Evolutionary conservation across 2,888 invertebrate genomes (phyloP), one percentile per base, ranked within the genome.

Genomic region (Melanchra persicariae): DNA sequence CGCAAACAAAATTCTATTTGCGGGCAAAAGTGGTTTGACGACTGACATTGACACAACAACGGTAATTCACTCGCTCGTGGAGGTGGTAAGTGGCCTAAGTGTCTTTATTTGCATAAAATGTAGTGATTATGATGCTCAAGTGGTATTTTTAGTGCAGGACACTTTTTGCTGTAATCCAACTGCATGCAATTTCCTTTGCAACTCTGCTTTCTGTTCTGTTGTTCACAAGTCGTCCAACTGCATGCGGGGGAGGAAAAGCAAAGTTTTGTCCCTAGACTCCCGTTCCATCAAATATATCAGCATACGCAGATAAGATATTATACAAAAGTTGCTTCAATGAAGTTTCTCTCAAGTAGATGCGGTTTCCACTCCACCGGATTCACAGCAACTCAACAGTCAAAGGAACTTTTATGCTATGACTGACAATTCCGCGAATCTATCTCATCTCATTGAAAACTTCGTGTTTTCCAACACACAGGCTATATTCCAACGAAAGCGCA

Each of bases 261-360:
- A 74, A 74, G 54, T 74, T 66, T 43, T 19, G 8, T 59, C 40
- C 51, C 45, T n/a, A 34, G 52, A 59, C 45, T 47, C 5, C 19
- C 22, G 22, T 61, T n/a, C 15, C 26, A 12, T 49, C 45, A 60
- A 77, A 34, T 49, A 76, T 58, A 69, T 77, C 45, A 59, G 40
- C 51, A 68, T 59, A 59, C 37, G 34, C 10, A 75, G 34, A 77
- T 77, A 34, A 24, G 30, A 55, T 65, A 74, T 49, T 34, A 60
- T 59, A 30, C 54, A 74, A n/a, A 74, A 75, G 24, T 49, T 40
- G 15, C 69, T 54, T 47, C 40, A 60, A 54, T 26, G 59, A 70
- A 69, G 40, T 54, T 54, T 26, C 7, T 59, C 30, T 40, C 17
- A 24, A 66, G 47, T 30, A 34, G 17, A 74, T 54, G 7, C 26